Evolutionary conservation across 2,113 vertebrate species (phyloP).

Genomic region (Nerophis ophidion): DNA sequence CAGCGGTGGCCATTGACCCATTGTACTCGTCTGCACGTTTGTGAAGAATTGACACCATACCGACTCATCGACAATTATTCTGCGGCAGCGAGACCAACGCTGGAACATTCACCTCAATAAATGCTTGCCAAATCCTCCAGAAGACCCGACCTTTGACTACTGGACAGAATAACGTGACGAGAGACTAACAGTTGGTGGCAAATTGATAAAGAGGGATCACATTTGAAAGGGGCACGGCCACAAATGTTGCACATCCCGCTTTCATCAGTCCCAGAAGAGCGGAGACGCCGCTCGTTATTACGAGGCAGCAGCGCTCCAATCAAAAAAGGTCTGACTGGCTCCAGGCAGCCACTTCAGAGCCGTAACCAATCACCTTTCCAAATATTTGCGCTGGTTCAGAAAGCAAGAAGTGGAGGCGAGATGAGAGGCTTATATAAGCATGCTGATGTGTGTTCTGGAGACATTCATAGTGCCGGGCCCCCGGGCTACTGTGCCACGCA

Average conservation of each 20-base stretch:
- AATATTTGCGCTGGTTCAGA: constrained; percentile 79
- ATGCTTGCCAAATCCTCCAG: no score
- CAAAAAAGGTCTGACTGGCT: constrained; percentile 55
- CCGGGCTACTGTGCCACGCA: constrained; percentile 20
- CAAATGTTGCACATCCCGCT: constrained; percentile 67
- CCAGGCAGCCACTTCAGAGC: constrained; percentile 37
- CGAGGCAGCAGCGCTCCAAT: constrained; percentile 52
- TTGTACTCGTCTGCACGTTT: no score
- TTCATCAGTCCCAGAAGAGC: constrained; percentile 57
- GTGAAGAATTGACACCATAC: no score
- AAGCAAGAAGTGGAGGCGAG: constrained; percentile 75
- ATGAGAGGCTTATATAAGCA: constrained; percentile 29
- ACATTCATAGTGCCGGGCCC: constrained; percentile 18
- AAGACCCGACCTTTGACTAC: no score
- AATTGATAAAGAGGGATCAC: constrained; percentile 67
- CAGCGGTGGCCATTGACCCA: no score
- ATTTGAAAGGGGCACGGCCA: constrained; percentile 62
- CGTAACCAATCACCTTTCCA: constrained; percentile 74
- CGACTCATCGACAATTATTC: no score
- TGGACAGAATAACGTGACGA: no score
- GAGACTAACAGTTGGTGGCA: constrained; percentile 46
- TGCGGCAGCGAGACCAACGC: no score
- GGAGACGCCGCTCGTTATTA: constrained; percentile 52
- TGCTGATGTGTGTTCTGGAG: constrained; percentile 35
- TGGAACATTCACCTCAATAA: no score